A percentile compares a stretch with the other conserved stretches of the same genome.
Evolutionary conservation across 1,140 invertebrate species (phyloP).

Genomic region (Sarcophaga bullata): DNA sequence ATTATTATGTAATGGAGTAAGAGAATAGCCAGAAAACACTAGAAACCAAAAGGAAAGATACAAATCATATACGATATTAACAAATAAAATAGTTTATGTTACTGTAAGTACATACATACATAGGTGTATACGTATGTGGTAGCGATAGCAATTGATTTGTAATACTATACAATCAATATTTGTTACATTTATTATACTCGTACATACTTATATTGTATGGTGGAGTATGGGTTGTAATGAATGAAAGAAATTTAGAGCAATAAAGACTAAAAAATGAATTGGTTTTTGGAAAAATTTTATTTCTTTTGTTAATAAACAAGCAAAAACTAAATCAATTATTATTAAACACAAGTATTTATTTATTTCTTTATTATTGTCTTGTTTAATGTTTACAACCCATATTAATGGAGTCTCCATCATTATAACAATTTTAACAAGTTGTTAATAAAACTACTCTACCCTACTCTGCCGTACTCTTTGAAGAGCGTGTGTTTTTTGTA

Average conservation of each 20-base stretch:
- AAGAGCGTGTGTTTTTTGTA: neutral
- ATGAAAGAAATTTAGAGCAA: no score
- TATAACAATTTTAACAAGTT: neutral
- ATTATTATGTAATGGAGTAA: neutral
- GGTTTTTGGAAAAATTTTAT: no score
- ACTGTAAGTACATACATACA: neutral
- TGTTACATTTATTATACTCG: no score
- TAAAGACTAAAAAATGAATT: no score
- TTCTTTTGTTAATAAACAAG: no score
- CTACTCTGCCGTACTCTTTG: neutral
- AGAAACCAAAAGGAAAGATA: neutral
- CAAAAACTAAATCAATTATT: no score
- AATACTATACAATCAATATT: neutral
- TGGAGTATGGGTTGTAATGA: no score
- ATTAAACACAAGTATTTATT: no score
- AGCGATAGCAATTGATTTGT: constrained; percentile 21
- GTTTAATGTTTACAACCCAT: constrained; percentile 13
- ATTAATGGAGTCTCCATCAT: neutral
- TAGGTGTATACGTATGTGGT: neutral
- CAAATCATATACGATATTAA: neutral
- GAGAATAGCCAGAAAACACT: neutral
- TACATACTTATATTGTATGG: no score
- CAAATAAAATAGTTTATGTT: constrained; percentile 1
- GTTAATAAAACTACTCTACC: neutral
- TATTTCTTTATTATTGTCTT: neutral